Percentiles rank a stretch among this genome's conserved stretches.
These are phyloP conservation scores for Sesia bembeciformis DNA, from an alignment of 2,888 invertebrate genomes.

Conservation along the genomic window DNA sequence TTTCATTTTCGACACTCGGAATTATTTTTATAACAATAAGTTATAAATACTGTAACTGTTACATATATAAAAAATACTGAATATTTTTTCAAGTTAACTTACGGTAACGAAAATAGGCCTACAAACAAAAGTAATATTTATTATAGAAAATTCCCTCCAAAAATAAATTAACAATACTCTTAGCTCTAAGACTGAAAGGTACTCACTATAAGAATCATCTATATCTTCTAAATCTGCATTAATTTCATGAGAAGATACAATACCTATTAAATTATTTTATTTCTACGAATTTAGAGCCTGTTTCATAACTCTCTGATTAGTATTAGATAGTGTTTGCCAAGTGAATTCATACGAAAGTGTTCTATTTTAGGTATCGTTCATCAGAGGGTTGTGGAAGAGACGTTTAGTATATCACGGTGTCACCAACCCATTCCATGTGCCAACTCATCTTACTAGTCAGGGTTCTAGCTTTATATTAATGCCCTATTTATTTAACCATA, in stretches of 20 bases:
- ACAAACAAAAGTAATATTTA: constrained; percentile 46
- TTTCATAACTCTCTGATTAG: too few relatives aligned
- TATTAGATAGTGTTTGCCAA: too few relatives aligned
- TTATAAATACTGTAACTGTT: constrained; percentile 27
- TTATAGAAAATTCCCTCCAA: constrained; percentile 65
- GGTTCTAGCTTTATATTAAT: constrained; percentile 44
- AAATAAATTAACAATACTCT: constrained; percentile 58
- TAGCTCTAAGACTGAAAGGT: constrained; percentile 69
- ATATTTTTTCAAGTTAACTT: constrained; percentile 52
- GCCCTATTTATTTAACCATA: constrained; percentile 31
- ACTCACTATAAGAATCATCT: constrained; percentile 13
- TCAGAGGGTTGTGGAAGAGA: background rate
- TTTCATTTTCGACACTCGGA: constrained; percentile 3
- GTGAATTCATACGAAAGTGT: too few relatives aligned
- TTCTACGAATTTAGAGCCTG: too few relatives aligned
- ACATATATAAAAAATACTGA: constrained; percentile 32
- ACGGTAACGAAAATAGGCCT: constrained; percentile 43
- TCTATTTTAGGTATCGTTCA: too few relatives aligned
- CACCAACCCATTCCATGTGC: constrained; percentile 61
- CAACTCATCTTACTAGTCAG: constrained; percentile 58
- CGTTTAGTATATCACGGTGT: constrained; percentile 26
- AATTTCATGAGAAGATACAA: too few relatives aligned
- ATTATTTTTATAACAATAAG: constrained; percentile 39
- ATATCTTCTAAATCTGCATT: background rate
- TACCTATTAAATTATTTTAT: too few relatives aligned